These are phyloP conservation scores for Ptychadena robeensis DNA, from an alignment of 2,797 vertebrate species.

Conservation along the genomic window DNA sequence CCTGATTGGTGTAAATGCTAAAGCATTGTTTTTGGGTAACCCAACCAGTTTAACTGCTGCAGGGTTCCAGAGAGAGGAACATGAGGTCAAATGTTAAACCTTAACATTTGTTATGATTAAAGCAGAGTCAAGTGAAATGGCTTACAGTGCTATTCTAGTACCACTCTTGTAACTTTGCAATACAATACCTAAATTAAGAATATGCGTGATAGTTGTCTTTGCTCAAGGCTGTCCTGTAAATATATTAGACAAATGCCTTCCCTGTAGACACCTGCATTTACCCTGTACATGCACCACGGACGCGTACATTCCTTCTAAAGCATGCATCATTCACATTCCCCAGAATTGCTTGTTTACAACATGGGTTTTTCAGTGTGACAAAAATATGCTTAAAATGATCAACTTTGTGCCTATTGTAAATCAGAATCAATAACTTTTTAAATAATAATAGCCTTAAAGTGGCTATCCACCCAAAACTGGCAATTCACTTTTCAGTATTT, in stretches of 20 bases:
- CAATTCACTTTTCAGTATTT: background rate
- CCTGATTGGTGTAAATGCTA: background rate
- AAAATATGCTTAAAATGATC: background rate
- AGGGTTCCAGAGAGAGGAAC: conserved; percentile 39
- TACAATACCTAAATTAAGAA: conserved; percentile 7
- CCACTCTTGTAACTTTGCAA: background rate
- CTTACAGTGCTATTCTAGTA: conserved; percentile 22
- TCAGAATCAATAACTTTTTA: too few relatives aligned
- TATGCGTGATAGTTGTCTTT: conserved; percentile 23
- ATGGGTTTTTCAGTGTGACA: background rate
- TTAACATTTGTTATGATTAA: conserved; percentile 44
- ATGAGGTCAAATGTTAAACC: conserved; percentile 52
- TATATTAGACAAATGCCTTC: background rate
- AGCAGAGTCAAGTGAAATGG: conserved; percentile 42
- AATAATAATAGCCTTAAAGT: background rate
- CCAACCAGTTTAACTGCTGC: conserved; percentile 49
- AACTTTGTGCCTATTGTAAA: background rate
- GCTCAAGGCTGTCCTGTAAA: background rate
- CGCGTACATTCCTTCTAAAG: background rate
- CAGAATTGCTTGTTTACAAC: background rate
- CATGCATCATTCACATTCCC: background rate
- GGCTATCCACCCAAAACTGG: background rate
- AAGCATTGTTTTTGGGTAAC: conserved; percentile 44
- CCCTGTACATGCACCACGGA: background rate
- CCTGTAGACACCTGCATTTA: background rate